These are phyloP conservation scores for Pseudomugil tenellus DNA, from an alignment of 2,797 vertebrate genomes.

Conservation along the genomic window DNA sequence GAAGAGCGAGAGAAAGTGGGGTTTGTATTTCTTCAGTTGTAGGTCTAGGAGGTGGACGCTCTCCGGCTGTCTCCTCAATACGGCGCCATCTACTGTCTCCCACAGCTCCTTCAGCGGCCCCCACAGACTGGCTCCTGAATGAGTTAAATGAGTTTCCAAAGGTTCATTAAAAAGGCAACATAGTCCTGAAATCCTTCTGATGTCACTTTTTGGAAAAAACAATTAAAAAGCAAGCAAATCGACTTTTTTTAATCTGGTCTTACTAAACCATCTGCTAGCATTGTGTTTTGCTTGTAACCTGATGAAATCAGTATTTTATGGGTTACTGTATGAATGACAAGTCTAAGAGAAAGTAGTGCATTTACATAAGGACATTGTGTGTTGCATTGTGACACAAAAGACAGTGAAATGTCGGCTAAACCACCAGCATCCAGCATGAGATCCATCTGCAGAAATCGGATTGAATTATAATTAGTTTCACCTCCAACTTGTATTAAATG, in stretches of 20 bases:
- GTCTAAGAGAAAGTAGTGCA: neutral
- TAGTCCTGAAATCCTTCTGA: too few species aligned
- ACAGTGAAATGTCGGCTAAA: neutral
- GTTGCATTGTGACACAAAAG: neutral
- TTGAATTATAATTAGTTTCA: neutral
- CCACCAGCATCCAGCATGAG: neutral
- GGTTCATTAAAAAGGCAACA: neutral
- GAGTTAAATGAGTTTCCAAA: conserved; percentile 10
- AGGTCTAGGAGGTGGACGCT: conserved; percentile 92
- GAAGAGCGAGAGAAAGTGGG: conserved; percentile 94
- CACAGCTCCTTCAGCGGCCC: conserved; percentile 95
- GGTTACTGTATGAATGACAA: neutral
- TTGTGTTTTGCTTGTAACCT: too few species aligned
- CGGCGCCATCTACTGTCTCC: conserved; percentile 91
- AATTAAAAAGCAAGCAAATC: too few species aligned
- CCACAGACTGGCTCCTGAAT: conserved; percentile 95
- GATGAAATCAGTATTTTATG: too few species aligned
- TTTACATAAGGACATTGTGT: neutral
- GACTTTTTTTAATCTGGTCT: too few species aligned
- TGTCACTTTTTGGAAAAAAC: too few species aligned
- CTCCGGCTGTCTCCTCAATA: conserved; percentile 92
- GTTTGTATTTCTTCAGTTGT: conserved; percentile 96
- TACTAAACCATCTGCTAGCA: too few species aligned
- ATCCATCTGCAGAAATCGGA: neutral
- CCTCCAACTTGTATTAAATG: neutral